A percentile compares a stretch with the other conserved stretches of the same genome.
Conservation (phyloP, 2,888 invertebrate genomes). For the Drosophila gaucha region DNA sequence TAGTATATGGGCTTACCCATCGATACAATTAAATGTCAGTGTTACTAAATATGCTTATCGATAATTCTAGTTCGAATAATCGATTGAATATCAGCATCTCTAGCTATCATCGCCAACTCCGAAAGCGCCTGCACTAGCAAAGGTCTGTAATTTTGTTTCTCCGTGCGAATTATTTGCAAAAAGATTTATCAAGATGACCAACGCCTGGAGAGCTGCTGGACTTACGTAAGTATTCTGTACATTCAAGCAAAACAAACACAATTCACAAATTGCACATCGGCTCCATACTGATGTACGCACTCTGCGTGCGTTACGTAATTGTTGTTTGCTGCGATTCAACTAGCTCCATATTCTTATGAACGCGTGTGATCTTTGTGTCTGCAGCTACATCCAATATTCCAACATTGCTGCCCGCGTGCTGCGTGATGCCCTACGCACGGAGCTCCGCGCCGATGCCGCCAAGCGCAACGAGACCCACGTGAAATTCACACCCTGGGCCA, state of each 20-base stretch:
- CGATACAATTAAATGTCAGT: constrained; percentile 3
- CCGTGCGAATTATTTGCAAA: constrained; percentile 41
- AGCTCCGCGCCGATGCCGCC: constrained; percentile 89
- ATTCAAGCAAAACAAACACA: background rate
- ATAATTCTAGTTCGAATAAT: background rate
- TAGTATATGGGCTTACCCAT: background rate
- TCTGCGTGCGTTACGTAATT: constrained; percentile 65
- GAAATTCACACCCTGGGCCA: constrained; percentile 94
- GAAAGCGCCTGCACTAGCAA: constrained; percentile 42
- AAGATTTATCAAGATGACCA: constrained; percentile 87
- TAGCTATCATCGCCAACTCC: constrained; percentile 33
- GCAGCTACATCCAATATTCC: constrained; percentile 97
- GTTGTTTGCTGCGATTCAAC: constrained; percentile 30
- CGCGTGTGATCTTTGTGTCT: constrained; percentile 1
- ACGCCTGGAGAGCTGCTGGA: constrained; percentile 92
- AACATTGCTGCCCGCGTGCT: constrained; percentile 95
- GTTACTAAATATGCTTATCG: background rate
- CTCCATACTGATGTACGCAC: background rate
- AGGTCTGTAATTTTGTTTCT: constrained; percentile 36
- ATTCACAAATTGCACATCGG: background rate
- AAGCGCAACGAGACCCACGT: constrained; percentile 91
- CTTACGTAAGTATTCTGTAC: constrained; percentile 89
- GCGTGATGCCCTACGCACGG: constrained; percentile 91
- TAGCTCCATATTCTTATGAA: constrained; percentile 1
- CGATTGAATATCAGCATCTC: constrained; percentile 13